Base-by-base conservation (phyloP, 2,113 vertebrate genomes). In the Cyanoramphus novaezelandiae region DNA sequence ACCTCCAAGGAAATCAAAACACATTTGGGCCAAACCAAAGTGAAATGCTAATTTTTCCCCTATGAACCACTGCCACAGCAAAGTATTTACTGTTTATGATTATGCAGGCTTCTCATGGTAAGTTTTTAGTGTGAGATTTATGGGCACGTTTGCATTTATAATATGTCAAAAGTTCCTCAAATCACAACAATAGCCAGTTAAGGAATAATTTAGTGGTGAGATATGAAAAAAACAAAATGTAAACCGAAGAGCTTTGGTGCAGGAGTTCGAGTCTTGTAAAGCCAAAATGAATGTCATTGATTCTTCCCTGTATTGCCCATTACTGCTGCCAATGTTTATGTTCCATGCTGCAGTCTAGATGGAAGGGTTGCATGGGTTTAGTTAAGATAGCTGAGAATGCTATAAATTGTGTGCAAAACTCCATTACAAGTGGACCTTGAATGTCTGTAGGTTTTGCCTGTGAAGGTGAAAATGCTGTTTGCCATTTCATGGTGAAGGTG, bases 1-100 rank as follows among this genome's bases (percentile, higher is more conserved):
- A 88, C 87, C 94, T 95, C 95, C 41, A 82, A 96, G 95, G 94
- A 95, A 96, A 96, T 96, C 95, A 97, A 92, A 97, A 89, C 81
- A 95, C 87, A 82, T 96, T 96, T 91, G 84, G 79, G 87, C 94
- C 93, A 95, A 95, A 95, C 13, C 1, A 14, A 91, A 95, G 74
- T 2, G 23, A 96, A 95, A 95, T 95, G 93, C 74, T 93, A 68
- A 85, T 95, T 95, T 95, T 84, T 28, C 91, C 93, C 94, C 20
- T 69, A 53, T 94, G 95, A 95, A 87, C 93, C 57, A 89, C 90
- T 49, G 83, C 65, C 81, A 87, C 8, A 21, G 82, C 80, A 92
- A 82, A 82, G 82, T 89, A 91, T 92, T 95, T 93, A 85, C 91
- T 82, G 67, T 94, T 97, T 85, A 41, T 93, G 95, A 91, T 90